Evolutionary conservation across 2,888 invertebrate genomes (phyloP).

Genomic region (Lithophane semibrunnea): DNA sequence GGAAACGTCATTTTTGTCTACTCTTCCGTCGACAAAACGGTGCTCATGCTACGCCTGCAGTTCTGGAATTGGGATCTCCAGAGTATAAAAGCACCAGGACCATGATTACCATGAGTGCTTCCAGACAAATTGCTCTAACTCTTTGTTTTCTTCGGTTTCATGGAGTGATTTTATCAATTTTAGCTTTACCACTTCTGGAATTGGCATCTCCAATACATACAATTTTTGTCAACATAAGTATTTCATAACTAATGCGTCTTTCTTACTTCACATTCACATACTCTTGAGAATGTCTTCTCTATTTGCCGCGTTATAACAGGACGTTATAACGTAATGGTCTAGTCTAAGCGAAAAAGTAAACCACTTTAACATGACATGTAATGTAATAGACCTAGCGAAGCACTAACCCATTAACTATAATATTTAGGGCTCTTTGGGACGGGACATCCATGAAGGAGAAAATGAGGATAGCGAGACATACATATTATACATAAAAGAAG

Average conservation of each 20-base stretch:
- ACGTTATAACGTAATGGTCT: conserved; percentile 12
- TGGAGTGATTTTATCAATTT: no score
- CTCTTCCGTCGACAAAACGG: no score
- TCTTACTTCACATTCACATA: conserved; percentile 16
- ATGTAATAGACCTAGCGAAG: conserved; percentile 27
- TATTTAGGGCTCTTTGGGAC: conserved; percentile 38
- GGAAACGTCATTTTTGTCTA: no score
- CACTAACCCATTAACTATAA: conserved; percentile 24
- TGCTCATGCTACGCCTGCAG: no score
- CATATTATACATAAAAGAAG: conserved; percentile 64
- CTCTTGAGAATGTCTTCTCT: conserved; percentile 18
- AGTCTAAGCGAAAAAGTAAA: conserved; percentile 39
- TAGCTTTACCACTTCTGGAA: background rate
- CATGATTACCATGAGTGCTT: background rate
- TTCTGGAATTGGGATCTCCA: no score
- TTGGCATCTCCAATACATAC: background rate
- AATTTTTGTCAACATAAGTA: background rate
- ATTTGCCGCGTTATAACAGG: conserved; percentile 11
- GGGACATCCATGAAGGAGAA: conserved; percentile 36
- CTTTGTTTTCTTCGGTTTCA: background rate
- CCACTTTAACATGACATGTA: conserved; percentile 34
- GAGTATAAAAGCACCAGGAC: background rate
- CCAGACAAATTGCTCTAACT: background rate
- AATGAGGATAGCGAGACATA: conserved; percentile 27
- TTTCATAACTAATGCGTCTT: background rate